These are phyloP conservation scores for Empidonax alnorum DNA, from an alignment of 2,113 vertebrate species.

Conservation along the genomic window DNA sequence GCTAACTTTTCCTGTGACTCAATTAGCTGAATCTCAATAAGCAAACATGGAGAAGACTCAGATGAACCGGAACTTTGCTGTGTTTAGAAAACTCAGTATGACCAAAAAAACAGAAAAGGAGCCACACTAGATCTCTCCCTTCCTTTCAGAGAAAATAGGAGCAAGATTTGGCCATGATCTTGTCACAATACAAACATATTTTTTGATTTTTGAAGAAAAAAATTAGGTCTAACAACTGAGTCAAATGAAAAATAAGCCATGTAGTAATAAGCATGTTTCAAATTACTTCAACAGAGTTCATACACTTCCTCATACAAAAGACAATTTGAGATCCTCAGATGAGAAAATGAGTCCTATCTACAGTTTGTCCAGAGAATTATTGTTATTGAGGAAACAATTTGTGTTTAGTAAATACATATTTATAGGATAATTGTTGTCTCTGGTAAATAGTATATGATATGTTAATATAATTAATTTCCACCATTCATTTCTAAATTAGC, in stretches of 20 bases:
- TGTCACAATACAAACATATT: neutral
- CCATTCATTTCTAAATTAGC: constrained; percentile 35
- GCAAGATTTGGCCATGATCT: neutral
- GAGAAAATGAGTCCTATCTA: neutral
- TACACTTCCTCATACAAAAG: neutral
- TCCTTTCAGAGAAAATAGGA: neutral
- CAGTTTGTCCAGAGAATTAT: constrained; percentile 11
- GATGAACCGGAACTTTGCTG: neutral
- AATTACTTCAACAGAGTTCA: neutral
- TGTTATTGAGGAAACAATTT: constrained; percentile 5
- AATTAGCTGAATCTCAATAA: neutral
- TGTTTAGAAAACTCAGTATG: neutral
- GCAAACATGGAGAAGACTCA: neutral
- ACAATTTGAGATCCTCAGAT: neutral
- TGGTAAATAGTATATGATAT: constrained; percentile 44
- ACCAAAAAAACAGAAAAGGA: neutral
- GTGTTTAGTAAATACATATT: constrained; percentile 27
- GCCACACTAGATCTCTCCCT: neutral
- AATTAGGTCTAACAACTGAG: neutral
- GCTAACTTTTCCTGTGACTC: neutral
- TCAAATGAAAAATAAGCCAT: neutral
- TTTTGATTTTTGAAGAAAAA: neutral
- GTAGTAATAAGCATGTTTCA: neutral
- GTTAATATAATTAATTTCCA: constrained; percentile 38
- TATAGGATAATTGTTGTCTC: constrained; percentile 6